phyloP scores from a whole-genome alignment of 2,797 vertebrate species.

The Cheracebus regulus region DNA sequence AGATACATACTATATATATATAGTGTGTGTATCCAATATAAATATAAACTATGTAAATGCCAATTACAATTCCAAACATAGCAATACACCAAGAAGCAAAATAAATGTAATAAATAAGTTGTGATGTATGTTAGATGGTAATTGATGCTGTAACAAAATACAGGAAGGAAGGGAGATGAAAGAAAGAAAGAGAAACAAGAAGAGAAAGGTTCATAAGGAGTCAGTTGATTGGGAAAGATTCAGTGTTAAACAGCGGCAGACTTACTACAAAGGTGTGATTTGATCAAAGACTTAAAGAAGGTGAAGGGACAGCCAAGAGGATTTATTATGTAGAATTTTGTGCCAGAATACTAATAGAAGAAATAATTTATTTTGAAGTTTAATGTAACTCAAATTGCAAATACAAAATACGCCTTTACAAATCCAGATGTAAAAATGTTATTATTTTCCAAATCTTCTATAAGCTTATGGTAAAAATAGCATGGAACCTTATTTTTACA shows the following conservation, averaged over 20 bases:
- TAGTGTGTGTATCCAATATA: neutral
- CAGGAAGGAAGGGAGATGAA: neutral
- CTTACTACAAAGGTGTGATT: neutral
- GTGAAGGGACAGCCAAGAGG: neutral
- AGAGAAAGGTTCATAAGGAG: neutral
- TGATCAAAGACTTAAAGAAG: neutral
- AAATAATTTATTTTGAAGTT: neutral
- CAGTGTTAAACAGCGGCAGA: neutral
- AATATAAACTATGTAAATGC: neutral
- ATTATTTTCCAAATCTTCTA: neutral
- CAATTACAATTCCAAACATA: neutral
- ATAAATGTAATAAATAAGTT: neutral
- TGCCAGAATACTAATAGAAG: neutral
- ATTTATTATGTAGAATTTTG: neutral
- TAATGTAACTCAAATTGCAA: neutral
- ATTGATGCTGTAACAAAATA: neutral
- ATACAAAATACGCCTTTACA: neutral
- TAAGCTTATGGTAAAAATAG: neutral
- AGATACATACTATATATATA: too few relatives aligned
- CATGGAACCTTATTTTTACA: neutral
- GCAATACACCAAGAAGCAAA: neutral
- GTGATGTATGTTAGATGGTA: neutral
- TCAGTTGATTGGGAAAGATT: neutral
- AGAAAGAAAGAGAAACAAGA: neutral
- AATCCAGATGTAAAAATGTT: neutral